phyloP scores from a whole-genome alignment of 1,140 invertebrate species.

The Anoplophora glabripennis region DNA sequence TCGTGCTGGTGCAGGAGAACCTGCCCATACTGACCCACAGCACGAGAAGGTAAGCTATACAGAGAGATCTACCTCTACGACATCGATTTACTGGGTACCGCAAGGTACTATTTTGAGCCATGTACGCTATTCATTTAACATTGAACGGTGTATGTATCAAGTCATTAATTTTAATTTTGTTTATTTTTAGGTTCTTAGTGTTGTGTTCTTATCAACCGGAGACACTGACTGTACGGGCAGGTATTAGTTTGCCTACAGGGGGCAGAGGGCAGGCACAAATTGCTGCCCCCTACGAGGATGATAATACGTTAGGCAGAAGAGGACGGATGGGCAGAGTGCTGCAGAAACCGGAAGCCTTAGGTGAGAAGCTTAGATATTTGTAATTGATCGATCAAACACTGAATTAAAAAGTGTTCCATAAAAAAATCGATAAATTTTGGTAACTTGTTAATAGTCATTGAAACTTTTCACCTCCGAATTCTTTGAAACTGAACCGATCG shows the following conservation, averaged over 20 bases:
- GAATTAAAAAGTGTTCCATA: too few species aligned
- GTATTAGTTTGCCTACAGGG: slow-evolving; percentile 58
- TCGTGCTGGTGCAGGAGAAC: slow-evolving; percentile 78
- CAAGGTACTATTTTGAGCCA: too few species aligned
- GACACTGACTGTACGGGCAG: slow-evolving; percentile 72
- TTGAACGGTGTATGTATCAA: too few species aligned
- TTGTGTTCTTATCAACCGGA: slow-evolving; percentile 77
- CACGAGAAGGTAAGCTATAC: slow-evolving; percentile 55
- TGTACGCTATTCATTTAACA: too few species aligned
- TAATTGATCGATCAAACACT: too few species aligned
- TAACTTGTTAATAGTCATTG: too few species aligned
- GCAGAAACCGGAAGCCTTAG: slow-evolving; percentile 40
- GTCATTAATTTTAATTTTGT: background rate
- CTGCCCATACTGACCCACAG: slow-evolving; percentile 76
- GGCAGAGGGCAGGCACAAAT: slow-evolving; percentile 35
- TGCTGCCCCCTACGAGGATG: slow-evolving; percentile 22
- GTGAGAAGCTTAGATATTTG: slow-evolving; percentile 22
- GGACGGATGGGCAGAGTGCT: slow-evolving; percentile 32
- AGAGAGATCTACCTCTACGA: too few species aligned
- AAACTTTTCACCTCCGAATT: too few species aligned
- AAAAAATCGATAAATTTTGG: too few species aligned
- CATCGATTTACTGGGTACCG: too few species aligned
- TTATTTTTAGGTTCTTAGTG: slow-evolving; percentile 60
- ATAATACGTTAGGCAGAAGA: slow-evolving; percentile 29
- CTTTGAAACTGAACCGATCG: too few species aligned